A percentile compares a stretch with the other conserved stretches of the same genome.
phyloP scores from a whole-genome alignment of 2,888 invertebrate species.

The Cataglyphis livida region DNA sequence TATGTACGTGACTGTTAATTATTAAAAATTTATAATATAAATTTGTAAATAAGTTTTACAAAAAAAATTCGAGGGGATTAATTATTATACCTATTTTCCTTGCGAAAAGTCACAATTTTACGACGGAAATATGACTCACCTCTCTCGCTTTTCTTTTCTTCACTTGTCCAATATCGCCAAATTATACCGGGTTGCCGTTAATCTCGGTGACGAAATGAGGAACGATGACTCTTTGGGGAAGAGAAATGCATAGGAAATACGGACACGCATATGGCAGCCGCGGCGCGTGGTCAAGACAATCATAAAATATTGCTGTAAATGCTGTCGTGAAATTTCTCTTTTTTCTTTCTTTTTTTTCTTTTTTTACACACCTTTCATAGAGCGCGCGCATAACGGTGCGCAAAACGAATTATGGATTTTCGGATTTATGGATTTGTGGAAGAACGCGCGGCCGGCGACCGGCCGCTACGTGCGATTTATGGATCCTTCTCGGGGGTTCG shows the following conservation, averaged over 20 bases:
- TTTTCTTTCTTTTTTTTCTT: too few species aligned
- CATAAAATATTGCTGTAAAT: slow-evolving; percentile 56
- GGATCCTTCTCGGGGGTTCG: slow-evolving; percentile 51
- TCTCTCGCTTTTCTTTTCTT: neutral
- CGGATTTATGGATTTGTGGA: slow-evolving; percentile 54
- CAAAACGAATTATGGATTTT: slow-evolving; percentile 54
- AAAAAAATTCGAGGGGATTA: neutral
- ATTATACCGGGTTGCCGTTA: slow-evolving; percentile 16
- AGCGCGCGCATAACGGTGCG: slow-evolving; percentile 19
- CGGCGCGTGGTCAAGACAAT: slow-evolving; percentile 52
- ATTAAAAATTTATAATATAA: too few species aligned
- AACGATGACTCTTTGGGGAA: slow-evolving; percentile 37
- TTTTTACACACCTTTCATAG: slow-evolving; percentile 40
- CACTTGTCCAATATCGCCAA: neutral
- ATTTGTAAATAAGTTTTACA: neutral
- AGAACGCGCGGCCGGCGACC: slow-evolving; percentile 34
- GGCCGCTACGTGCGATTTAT: slow-evolving; percentile 42
- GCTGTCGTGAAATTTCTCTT: slow-evolving; percentile 38
- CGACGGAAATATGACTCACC: neutral
- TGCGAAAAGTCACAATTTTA: neutral
- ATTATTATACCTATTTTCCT: neutral
- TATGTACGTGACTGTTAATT: too few species aligned
- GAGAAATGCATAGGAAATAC: slow-evolving; percentile 24
- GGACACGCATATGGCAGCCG: slow-evolving; percentile 32
- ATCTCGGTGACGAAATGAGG: slow-evolving; percentile 36